Conservation (phyloP, 1,140 invertebrate genomes). For the Zaprionus inermis region DNA sequence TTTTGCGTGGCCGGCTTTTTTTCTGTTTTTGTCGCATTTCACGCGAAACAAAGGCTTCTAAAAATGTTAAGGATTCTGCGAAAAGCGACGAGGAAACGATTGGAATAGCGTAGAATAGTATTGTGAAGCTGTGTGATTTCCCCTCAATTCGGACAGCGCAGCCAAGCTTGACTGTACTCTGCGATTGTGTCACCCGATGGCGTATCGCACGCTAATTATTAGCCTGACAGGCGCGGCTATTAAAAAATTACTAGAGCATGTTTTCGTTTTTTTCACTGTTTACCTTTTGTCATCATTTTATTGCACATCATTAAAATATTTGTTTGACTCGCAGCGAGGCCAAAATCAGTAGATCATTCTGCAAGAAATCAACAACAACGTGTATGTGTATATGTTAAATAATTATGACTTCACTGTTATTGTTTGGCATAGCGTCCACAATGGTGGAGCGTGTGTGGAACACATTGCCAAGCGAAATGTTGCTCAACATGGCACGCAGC, state of each 20-base stretch:
- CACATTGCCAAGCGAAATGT: conserved; percentile 1
- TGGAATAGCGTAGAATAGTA: background rate
- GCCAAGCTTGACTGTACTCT: background rate
- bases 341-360: conserved; percentile 7
- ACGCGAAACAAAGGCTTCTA: background rate
- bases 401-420: conserved; percentile 7
- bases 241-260: conserved; percentile 40
- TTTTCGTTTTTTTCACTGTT: background rate
- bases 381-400: background rate
- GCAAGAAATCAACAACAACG: conserved; percentile 5
- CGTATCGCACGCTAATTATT: background rate
- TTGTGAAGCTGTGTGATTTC: background rate
- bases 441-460: background rate
- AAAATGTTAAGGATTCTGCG: background rate
- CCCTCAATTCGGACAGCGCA: background rate
- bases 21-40: background rate
- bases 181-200: background rate
- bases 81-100: background rate
- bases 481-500: conserved; percentile 21
- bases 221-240: background rate
- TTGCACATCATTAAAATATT: conserved; percentile 18
- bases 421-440: conserved; percentile 8
- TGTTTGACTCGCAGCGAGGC: conserved; percentile 1
- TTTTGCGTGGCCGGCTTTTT: too few relatives aligned
- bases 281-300: conserved; percentile 16